A percentile compares a stretch with the other conserved stretches of the same genome.
Evolutionary conservation across 2,113 vertebrate species (phyloP).

Genomic region (Oryzias celebensis): DNA sequence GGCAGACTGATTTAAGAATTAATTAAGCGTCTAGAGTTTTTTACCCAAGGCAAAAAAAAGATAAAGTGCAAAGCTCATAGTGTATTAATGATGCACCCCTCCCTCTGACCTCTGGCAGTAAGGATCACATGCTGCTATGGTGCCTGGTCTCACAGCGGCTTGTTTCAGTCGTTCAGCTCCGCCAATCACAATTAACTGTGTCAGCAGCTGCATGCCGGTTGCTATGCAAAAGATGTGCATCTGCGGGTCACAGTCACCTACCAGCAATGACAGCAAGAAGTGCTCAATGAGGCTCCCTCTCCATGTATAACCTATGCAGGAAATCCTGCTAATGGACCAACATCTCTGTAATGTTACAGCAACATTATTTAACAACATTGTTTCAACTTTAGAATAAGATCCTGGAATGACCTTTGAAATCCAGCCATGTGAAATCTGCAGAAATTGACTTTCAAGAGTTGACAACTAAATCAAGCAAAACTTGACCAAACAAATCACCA

Average conservation of each 20-base stretch:
- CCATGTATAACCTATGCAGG: not conserved
- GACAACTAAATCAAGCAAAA: no score
- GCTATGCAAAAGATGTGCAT: slow-evolving; percentile 25
- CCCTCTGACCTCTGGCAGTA: slow-evolving; percentile 21
- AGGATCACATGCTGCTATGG: slow-evolving; percentile 24
- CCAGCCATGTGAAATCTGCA: no score
- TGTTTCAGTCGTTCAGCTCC: slow-evolving; percentile 22
- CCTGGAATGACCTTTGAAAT: no score
- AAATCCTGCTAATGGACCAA: not conserved
- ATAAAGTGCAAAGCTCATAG: not conserved
- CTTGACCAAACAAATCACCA: no score
- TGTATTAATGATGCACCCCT: slow-evolving; percentile 11
- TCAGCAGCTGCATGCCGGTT: slow-evolving; percentile 50
- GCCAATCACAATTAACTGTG: slow-evolving; percentile 43
- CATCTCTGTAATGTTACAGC: no score
- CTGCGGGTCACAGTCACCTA: slow-evolving; percentile 1
- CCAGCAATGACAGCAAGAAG: not conserved
- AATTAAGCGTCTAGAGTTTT: slow-evolving; percentile 4
- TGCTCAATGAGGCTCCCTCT: not conserved
- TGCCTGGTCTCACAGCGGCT: slow-evolving; percentile 25
- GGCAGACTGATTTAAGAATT: slow-evolving; percentile 4
- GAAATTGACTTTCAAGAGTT: no score
- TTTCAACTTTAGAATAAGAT: no score
- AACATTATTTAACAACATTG: no score
- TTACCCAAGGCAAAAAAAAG: not conserved